Evolutionary conservation across 2,888 invertebrate species (phyloP), one percentile per base, ranked within the genome.

Genomic region (Idaea dimidiata): DNA sequence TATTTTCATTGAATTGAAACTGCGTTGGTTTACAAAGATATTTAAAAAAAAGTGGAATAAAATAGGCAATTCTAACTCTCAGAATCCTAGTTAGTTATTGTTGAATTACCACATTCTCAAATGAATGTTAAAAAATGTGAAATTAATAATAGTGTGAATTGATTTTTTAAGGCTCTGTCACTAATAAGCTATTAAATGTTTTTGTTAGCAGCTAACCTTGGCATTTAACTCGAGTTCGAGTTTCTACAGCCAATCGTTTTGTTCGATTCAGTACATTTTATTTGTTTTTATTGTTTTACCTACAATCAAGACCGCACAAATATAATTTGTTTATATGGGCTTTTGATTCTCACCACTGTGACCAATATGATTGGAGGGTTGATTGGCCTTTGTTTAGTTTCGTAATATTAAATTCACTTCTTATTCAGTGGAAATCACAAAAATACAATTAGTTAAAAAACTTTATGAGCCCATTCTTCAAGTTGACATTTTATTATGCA

Each of bases 221-320:
- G 86, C 90, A 89, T 90, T 90, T 89, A 83, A 74, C 70, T 76
- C 24, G 24, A 24, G 24, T 24, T 71, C 74, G 75, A 70, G 78
- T 78, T 77, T 81, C 78, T 75, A 77, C 10, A 43, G 43, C 10
- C 43, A 43, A 43, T 43, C 8, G 43, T 43, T 8, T 43, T 24
- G 24, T 24, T 24, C 24, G 24, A 24, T 24, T 5, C 7, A 10
- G 14, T 43, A 43, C 8, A 43, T 8, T 43, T 43, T 43, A 8
- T 7, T 10, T 32, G 32, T 8, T 2, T 8, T 32, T 43, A 43
- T 43, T 43, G 24, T 43, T 14, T 43, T 43, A n/a, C n/a, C n/a
- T n/a, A 14, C 14, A 14, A 43, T 43, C 43, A 8, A 43, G 3
- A 14, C 43, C 10, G 8, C 6, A 6, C 4, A 32, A 1, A 32